A percentile compares a stretch with the other conserved stretches of the same genome.
Conservation (phyloP, 2,113 vertebrate genomes). For the Cavia porcellus region DNA sequence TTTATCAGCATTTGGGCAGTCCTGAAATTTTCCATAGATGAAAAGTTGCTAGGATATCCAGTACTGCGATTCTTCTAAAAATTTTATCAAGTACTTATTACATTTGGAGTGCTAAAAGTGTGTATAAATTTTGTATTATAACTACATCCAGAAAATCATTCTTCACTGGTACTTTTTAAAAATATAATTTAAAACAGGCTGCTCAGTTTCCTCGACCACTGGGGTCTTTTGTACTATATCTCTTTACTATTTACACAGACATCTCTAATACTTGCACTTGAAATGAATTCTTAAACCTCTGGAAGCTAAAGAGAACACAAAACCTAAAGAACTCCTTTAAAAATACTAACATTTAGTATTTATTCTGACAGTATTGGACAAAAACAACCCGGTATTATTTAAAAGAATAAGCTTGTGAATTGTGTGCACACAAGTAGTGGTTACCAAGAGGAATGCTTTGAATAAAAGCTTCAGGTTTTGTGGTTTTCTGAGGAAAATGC, state of each 20-base stretch:
- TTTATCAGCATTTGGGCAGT: not conserved
- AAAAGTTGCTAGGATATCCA: not conserved
- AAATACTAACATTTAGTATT: not conserved
- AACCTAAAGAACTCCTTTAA: not conserved
- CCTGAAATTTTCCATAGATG: not conserved
- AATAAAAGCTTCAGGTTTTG: not conserved
- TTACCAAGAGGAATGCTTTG: not conserved
- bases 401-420: not conserved
- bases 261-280: not conserved
- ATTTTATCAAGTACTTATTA: not conserved
- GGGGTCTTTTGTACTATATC: not conserved
- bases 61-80: not conserved
- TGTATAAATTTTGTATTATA: not conserved
- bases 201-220: not conserved
- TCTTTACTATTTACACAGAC: not conserved
- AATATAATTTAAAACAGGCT: not conserved
- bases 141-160: slow-evolving; percentile 7
- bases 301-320: not conserved
- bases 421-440: not conserved
- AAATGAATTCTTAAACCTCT: not conserved
- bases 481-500: not conserved
- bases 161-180: not conserved
- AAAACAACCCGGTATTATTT: not conserved
- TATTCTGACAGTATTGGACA: not conserved
- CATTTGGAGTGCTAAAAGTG: not conserved